Conservation (phyloP, 1,140 invertebrate genomes). For the Arion vulgaris region DNA sequence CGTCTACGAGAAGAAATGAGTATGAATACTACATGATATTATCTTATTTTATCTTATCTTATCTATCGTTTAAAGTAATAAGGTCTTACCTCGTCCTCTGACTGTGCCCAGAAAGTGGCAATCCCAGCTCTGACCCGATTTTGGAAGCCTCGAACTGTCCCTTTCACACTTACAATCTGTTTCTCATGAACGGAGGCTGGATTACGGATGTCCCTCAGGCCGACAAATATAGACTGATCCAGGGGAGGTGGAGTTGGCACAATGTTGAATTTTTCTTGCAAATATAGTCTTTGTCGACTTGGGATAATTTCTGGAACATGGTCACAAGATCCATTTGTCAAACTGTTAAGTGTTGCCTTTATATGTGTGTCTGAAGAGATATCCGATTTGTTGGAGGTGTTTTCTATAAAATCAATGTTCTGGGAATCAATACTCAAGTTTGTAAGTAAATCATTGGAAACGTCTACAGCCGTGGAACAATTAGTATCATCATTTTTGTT, state of each 20-base stretch:
- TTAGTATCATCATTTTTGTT: too few species aligned
- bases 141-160: constrained; percentile 92
- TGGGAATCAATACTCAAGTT: too few species aligned
- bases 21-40: too few species aligned
- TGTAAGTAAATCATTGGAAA: too few species aligned
- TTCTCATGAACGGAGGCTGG: constrained; percentile 54
- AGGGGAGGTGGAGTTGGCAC: constrained; percentile 13
- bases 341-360: too few species aligned
- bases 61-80: too few species aligned
- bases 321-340: neutral
- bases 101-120: constrained; percentile 83
- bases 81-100: constrained; percentile 22
- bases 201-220: constrained; percentile 57
- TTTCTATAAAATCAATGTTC: too few species aligned
- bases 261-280: neutral
- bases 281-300: neutral
- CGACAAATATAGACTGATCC: constrained; percentile 52
- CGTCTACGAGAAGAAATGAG: too few species aligned
- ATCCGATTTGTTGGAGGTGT: too few species aligned
- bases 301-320: neutral
- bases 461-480: too few species aligned
- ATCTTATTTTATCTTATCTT: too few species aligned
- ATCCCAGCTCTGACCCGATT: constrained; percentile 94
- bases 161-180: constrained; percentile 79
- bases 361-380: too few species aligned